These are phyloP conservation scores for Tanypteryx hageni DNA, from an alignment of 2,888 invertebrate species.

Conservation along the genomic window DNA sequence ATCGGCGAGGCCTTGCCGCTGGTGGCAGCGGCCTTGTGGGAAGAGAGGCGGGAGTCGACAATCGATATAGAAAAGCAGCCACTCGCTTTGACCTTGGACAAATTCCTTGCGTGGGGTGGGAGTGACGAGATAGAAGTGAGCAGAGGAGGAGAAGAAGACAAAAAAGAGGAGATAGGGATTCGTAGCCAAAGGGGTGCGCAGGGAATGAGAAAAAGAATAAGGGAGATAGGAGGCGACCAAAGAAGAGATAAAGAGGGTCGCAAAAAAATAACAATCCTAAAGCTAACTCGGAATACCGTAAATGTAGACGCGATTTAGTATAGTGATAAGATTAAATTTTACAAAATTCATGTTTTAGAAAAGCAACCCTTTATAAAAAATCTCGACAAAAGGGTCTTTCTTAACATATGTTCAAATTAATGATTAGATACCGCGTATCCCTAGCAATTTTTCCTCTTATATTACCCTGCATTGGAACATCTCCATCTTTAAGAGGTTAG, in stretches of 20 bases:
- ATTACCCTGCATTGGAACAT: no score
- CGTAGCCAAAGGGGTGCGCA: background rate
- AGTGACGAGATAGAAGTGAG: background rate
- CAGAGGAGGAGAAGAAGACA: background rate
- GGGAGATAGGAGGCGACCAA: background rate
- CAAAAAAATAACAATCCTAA: no score
- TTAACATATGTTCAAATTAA: no score
- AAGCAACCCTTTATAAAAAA: no score
- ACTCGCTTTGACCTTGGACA: constrained; percentile 50
- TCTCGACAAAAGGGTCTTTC: no score
- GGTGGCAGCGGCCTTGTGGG: constrained; percentile 33
- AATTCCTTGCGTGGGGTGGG: constrained; percentile 35
- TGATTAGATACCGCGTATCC: no score
- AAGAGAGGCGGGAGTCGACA: background rate
- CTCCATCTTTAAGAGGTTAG: no score
- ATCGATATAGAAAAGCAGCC: constrained; percentile 42
- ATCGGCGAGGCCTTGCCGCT: background rate
- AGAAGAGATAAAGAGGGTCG: background rate
- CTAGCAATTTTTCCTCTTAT: no score
- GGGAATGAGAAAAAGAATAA: background rate
- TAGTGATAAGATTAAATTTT: no score
- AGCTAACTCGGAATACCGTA: no score
- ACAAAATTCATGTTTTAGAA: no score
- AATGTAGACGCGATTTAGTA: no score
- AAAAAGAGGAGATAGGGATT: background rate